Evolutionary conservation across 1,140 invertebrate genomes (phyloP).

Genomic region (Listronotus bonariensis): DNA sequence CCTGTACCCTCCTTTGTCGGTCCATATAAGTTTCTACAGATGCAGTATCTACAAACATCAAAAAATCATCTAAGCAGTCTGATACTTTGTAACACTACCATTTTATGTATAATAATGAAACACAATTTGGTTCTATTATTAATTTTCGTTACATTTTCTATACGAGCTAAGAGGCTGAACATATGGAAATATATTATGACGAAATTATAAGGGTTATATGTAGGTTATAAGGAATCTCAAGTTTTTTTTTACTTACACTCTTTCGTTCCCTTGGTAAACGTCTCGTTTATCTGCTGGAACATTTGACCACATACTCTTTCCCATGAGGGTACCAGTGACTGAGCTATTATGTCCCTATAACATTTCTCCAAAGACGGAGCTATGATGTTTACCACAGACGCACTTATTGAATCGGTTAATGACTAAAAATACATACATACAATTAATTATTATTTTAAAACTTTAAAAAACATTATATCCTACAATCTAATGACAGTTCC

Average conservation of each 20-base stretch:
- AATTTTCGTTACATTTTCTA: no score
- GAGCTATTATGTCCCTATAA: constrained; percentile 76
- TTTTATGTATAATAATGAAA: no score
- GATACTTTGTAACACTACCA: no score
- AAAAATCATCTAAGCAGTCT: no score
- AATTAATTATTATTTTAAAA: constrained; percentile 10
- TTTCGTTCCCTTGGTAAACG: constrained; percentile 81
- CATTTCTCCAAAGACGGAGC: constrained; percentile 69
- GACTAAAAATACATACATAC: constrained; percentile 60
- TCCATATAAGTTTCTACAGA: constrained; percentile 54
- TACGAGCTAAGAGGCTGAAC: no score
- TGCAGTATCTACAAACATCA: constrained; percentile 52
- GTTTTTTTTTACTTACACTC: constrained; percentile 75
- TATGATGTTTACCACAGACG: constrained; percentile 68
- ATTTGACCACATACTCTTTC: constrained; percentile 83
- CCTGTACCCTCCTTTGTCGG: constrained; percentile 49
- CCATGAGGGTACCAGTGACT: constrained; percentile 78
- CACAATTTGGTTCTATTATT: no score
- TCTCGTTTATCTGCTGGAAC: constrained; percentile 85
- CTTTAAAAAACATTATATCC: no score
- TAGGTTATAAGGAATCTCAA: no score
- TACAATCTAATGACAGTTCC: no score
- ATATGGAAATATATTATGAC: no score
- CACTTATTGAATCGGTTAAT: constrained; percentile 74
- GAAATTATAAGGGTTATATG: no score